Base-by-base conservation (phyloP, 2,888 invertebrate species). In the Drosophila ezoana region DNA sequence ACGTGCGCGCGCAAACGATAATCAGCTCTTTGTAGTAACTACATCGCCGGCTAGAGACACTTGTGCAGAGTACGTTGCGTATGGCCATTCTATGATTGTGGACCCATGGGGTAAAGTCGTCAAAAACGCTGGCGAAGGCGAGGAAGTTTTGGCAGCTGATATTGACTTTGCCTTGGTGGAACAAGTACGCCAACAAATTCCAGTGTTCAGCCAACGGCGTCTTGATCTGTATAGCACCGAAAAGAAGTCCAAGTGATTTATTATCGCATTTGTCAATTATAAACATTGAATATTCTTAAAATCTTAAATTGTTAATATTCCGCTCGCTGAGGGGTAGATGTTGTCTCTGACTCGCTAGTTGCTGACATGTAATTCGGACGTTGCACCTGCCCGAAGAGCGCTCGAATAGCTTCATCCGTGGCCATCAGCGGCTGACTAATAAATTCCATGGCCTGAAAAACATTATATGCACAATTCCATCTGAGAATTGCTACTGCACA, bases 21-120 rank as follows among this genome's bases (percentile, higher is more conserved):
- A 97, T 91, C 98, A 98, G 93, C 92, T 97, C 20, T 99, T 95
- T 93, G 96, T 98, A 13, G 97, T 96, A 6, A 94, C 95, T 0
- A 95, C 97, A 35, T 96, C 97, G 38, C 98, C 98, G 0, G 98
- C 98, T 0, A 93, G 98, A 72, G 96, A 96, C 90, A 90, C 91
- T 0, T 94, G 95, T 0, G 95, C 97, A 0, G 76, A 97, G 95
- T 99, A 98, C 91, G 94, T 96, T 16, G 97, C 98, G 1, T 98
- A 96, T 95, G 99, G 98, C 0, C 97, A 99, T 92, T 96, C 97
- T 5, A 94, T 95, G 90, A 92, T 97, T 2, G 95, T 97, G 0
- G 95, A 95, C 93, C 98, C 99, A 95, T 96, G 93, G 93, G 92
- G 96, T 0, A 94, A 95, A 70, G 94, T 98, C 0, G 89, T 96